Evolutionary conservation across 1,140 invertebrate genomes (phyloP).

Genomic region (Drosophila athabasca): DNA sequence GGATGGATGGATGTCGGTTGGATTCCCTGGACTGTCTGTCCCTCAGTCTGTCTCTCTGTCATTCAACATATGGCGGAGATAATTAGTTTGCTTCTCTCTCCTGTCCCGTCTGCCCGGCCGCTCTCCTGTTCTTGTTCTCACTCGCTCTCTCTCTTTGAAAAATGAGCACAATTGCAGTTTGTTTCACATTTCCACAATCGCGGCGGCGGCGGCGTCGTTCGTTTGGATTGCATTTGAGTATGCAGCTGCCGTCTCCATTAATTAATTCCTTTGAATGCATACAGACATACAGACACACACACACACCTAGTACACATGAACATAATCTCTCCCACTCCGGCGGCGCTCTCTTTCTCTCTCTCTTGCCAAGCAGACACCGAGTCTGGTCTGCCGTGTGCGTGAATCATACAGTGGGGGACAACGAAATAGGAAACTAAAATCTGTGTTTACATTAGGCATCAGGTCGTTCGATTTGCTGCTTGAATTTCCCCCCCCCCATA

Average conservation of each 20-base stretch:
- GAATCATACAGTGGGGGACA: too few relatives aligned
- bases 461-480: too few relatives aligned
- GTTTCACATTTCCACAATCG: constrained; percentile 53
- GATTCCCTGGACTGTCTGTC: constrained; percentile 38
- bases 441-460: too few relatives aligned
- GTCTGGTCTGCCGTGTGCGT: constrained; percentile 17
- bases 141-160: constrained; percentile 26
- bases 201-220: constrained; percentile 1
- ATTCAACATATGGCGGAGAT: constrained; percentile 51
- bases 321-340: constrained; percentile 17
- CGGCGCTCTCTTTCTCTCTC: constrained; percentile 4
- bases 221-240: constrained; percentile 40
- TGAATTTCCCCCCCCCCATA: too few relatives aligned
- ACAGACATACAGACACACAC: constrained; percentile 28
- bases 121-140: constrained; percentile 16
- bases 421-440: too few relatives aligned
- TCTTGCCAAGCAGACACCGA: constrained; percentile 3
- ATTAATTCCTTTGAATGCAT: constrained; percentile 65
- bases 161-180: constrained; percentile 52
- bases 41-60: constrained; percentile 21
- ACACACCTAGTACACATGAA: too few relatives aligned
- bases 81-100: constrained; percentile 46
- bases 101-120: constrained; percentile 7
- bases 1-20: constrained; percentile 2
- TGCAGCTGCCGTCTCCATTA: constrained; percentile 65